Base-by-base conservation (phyloP, 1,140 invertebrate species). In the Zaprionus tsacasi region DNA sequence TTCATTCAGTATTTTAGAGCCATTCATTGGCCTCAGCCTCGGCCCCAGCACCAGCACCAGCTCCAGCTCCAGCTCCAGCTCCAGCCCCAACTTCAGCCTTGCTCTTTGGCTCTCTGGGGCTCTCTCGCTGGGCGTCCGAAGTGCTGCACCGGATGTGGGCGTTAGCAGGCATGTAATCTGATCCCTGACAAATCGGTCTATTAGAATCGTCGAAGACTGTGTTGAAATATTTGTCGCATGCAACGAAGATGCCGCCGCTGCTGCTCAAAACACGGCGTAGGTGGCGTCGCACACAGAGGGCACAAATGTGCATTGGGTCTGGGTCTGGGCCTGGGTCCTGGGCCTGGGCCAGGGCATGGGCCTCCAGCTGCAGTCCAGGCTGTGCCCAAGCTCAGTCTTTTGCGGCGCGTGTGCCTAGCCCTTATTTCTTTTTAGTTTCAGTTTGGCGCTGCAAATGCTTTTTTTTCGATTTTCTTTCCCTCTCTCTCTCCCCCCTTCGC, bases 101-200 rank as follows among this genome's bases (percentile, higher is more conserved):
- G 73, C 27, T 50, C 45, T 50, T 50, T 25, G 21, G 45, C 45
- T 25, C 10, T 8, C 17, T 12, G 10, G 17, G 21, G 45, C 45
- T 25, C 10, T 8, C 17, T 12, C 17, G 10, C 17, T 21, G 45
- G 11, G 55, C 38, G 55, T 70, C 67, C 83, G 38, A 77, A 55
- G 71, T 57, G 40, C 54, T 17, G 35, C 56, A 89, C 89, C 89
- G 89, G 89, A 91, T 91, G 89, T 91, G 89, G 89, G 89, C 89
- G 89, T 91, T 87, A 82, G 82, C 86, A 73, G 82, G 81, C 86
- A 89, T 91, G 89, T 91, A 91, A 91, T 91, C 89, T 91, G 89
- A 91, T 91, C 85, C 89, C 89, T 91, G 89, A 91, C 89, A 91
- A 91, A 91, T 91, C 89, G 89, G 89, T 89, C 89, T 91, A 91